Percentiles rank a stretch among this genome's conserved stretches.
Evolutionary conservation across 2,113 vertebrate species (phyloP).

Genomic region (Etheostoma cragini): DNA sequence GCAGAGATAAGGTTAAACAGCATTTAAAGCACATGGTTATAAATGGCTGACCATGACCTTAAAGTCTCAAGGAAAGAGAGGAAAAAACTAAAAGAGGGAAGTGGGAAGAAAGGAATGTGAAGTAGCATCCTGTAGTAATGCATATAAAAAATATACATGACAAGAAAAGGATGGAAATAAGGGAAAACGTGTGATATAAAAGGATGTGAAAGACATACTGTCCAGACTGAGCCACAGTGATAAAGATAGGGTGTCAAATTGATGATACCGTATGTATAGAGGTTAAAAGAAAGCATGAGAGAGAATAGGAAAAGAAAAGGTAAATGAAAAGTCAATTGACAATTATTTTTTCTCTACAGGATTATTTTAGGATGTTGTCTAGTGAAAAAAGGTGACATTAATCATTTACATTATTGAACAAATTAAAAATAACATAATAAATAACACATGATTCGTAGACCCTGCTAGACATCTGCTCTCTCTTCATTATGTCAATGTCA

Average conservation of each 20-base stretch:
- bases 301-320: conserved; percentile 35
- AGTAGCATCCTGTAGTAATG: conserved; percentile 44
- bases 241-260: conserved; percentile 58
- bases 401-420: background rate
- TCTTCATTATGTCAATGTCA: background rate
- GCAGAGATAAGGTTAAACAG: conserved; percentile 79
- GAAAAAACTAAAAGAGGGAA: conserved; percentile 8
- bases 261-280: conserved; percentile 50
- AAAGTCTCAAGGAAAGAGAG: conserved; percentile 50
- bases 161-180: conserved; percentile 58
- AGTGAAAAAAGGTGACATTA: background rate
- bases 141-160: conserved; percentile 61
- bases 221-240: conserved; percentile 45
- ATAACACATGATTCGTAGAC: background rate
- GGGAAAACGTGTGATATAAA: conserved; percentile 46
- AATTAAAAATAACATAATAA: background rate
- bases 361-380: background rate
- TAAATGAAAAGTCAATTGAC: conserved; percentile 53
- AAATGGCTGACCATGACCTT: conserved; percentile 77
- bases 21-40: conserved; percentile 83
- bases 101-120: background rate
- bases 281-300: conserved; percentile 65
- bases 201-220: conserved; percentile 46
- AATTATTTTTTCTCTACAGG: background rate
- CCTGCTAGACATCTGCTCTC: background rate